phyloP scores from a whole-genome alignment of 2,113 vertebrate species.

The Cygnus buccinator region DNA sequence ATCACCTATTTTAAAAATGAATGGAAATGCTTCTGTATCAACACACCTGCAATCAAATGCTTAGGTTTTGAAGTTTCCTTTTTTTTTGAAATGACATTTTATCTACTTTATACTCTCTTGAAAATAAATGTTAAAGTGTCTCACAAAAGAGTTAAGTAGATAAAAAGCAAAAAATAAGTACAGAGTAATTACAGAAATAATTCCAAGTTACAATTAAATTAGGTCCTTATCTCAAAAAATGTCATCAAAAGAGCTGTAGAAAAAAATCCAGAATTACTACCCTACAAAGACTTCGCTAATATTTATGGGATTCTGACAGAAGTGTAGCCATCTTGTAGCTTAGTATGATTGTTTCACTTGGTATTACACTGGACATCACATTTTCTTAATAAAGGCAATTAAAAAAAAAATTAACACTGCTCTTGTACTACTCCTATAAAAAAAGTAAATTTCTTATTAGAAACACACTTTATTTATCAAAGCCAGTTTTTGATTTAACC shows the following conservation, averaged over 20 bases:
- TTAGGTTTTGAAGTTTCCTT: background rate
- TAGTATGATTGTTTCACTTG: background rate
- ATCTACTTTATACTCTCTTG: background rate
- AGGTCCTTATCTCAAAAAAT: background rate
- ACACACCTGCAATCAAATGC: background rate
- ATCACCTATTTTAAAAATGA: background rate
- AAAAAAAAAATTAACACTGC: background rate
- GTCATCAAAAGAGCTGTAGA: background rate
- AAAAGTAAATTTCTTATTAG: background rate
- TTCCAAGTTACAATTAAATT: background rate
- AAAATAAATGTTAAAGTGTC: background rate
- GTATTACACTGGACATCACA: background rate
- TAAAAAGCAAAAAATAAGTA: background rate
- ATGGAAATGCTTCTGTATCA: background rate
- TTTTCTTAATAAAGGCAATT: background rate
- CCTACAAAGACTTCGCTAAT: background rate
- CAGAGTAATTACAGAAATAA: background rate
- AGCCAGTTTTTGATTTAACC: background rate
- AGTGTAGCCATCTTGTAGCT: background rate
- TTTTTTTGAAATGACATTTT: background rate
- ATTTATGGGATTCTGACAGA: background rate
- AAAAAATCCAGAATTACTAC: background rate
- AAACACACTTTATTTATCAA: background rate
- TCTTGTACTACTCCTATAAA: background rate
- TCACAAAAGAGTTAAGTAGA: background rate